Base-by-base conservation (phyloP, 2,797 vertebrate species). In the Eulemur albifrons region DNA sequence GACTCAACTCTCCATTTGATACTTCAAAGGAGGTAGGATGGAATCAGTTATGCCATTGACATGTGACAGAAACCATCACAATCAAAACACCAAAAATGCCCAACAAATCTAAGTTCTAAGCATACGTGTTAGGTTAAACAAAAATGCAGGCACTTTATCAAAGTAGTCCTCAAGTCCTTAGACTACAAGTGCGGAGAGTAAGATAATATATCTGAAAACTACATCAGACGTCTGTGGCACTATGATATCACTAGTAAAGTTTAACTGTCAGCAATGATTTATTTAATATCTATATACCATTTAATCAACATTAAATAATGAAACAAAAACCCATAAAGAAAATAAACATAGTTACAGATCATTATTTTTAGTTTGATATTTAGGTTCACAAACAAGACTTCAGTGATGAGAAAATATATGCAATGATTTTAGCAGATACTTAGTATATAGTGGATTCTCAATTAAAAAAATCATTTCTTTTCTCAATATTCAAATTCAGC, bases 381-480 rank as follows among this genome's bases (percentile, higher is more conserved):
- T 92, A 32, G n/a, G 15, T 67, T 94, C 54, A 92, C 35, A 91
- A n/a, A 88, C 6, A 95, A 88, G 80, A 57, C 20, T 30, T 92
- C 32, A 38, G 17, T 87, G 50, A 91, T 59, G 57, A 95, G 50
- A 94, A 93, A 80, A 80, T 59, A 7, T 18, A 15, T 27, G 35
- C 40, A 75, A 27, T 43, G 35, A 57, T 45, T 95, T 93, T 50
- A 65, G 27, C 43, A 75, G 48, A 27, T 57, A 45, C 27, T 18
- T 76, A 52, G 21, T 32, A 38, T 3, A 32, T 17, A 52, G 17
- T 48, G 48, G 25, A 69, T 52, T 72, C 63, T 72, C 15, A 61
- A 73, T 27, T 57, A 1, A 85, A 48, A 85, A 90, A 81, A 52
- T 32, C 6, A 12, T 70, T 50, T 93, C 4, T 85, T 90, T 92